Evolutionary conservation across 1,140 invertebrate species (phyloP), one percentile per base, ranked within the genome.

Genomic region (Marisa cornuarietis): DNA sequence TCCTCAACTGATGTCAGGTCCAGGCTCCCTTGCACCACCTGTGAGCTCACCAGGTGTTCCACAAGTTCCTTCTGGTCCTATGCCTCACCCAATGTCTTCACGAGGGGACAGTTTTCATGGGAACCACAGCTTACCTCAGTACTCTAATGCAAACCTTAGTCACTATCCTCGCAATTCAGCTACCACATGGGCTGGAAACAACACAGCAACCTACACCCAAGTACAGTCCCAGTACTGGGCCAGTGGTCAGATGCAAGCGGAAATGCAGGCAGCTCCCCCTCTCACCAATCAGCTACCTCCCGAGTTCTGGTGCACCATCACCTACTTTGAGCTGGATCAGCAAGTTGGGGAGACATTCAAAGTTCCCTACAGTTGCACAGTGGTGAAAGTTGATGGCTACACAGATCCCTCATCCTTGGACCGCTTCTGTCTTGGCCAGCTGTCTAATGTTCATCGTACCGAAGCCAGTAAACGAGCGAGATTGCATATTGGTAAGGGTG

Each of bases 261-360:
- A 85, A 24, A 83, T 86, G 61, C 73, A 80, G 26, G 81, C 84
- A 8, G 76, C 85, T 63, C 83, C 84, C 68, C 88, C 88, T 13
- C 82, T 89, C 20, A 89, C 88, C 22, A 89, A 86, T 73, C 88
- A 89, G 79, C 83, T 84, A 80, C 83, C 96, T 26, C 98, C 98
- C 0, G 98, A 99, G 90, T 98, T 97, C 90, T 99, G 99, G 99
- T 99, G 88, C 79, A 99, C 98, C 0, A 97, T 99, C 65, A 96
- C 97, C 0, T 99, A 99, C 90, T 99, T 99, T 92, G 99, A 99
- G 91, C 92, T 99, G 68, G 98, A 99, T 88, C 97, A 97, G 24
- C 97, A 99, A 92, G 97, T 99, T 72, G 98, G 98, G 10, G 98
- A 99, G 90, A 99, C 97, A 0, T 99, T 99, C 87, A 99, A 99